These are phyloP conservation scores for Scytalopus superciliaris DNA, from an alignment of 2,113 vertebrate species.

Conservation along the genomic window DNA sequence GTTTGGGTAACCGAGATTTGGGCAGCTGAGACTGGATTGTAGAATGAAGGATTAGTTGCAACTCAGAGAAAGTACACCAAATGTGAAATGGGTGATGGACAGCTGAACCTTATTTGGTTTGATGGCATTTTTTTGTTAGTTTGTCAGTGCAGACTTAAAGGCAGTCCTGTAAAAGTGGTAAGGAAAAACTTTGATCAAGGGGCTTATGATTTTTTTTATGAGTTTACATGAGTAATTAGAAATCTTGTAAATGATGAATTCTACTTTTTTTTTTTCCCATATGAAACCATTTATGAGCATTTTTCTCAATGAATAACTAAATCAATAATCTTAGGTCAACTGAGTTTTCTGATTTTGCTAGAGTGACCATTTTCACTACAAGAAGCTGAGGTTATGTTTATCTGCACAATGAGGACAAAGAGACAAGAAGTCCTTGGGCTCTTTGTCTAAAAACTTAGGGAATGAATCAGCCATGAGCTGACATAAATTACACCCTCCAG, in stretches of 20 bases:
- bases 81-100: not conserved
- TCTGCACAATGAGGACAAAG: not conserved
- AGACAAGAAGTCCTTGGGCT: not conserved
- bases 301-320: not conserved
- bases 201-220: not conserved
- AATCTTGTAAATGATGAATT: not conserved
- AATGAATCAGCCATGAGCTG: not conserved
- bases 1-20: not conserved
- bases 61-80: not conserved
- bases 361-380: not conserved
- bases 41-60: not conserved
- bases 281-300: not conserved
- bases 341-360: not conserved
- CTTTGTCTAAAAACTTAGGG: not conserved
- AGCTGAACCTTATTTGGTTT: not conserved
- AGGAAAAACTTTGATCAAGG: not conserved
- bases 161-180: rapidly evolving
- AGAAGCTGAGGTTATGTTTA: not conserved
- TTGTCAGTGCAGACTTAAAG: not conserved
- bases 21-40: not conserved
- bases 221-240: not conserved
- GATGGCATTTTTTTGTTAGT: not conserved
- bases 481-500: not conserved
- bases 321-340: not conserved
- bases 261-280: not conserved